Evolutionary conservation across 2,797 vertebrate species (phyloP).

Genomic region (Bradypus variegatus): DNA sequence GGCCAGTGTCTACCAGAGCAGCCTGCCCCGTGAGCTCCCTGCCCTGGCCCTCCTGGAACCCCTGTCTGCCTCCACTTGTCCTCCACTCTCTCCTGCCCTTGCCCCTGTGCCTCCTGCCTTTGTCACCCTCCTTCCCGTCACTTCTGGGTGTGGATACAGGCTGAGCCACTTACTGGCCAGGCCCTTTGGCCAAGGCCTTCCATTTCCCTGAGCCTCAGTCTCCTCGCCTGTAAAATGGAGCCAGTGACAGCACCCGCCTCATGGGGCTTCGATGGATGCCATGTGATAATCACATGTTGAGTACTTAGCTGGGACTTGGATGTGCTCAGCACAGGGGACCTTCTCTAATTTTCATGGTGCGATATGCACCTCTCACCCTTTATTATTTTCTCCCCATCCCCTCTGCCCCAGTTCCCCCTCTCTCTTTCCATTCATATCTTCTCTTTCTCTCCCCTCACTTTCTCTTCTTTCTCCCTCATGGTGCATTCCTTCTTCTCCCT

Average conservation of each 20-base stretch:
- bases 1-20: conserved; percentile 31
- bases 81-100: background rate
- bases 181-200: background rate
- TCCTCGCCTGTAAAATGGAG: background rate
- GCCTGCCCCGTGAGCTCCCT: conserved; percentile 37
- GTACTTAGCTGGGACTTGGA: background rate
- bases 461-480: background rate
- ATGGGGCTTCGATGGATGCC: background rate
- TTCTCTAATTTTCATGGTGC: background rate
- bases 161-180: background rate
- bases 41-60: background rate
- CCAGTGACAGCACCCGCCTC: background rate
- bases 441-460: background rate
- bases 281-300: background rate
- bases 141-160: background rate
- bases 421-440: background rate
- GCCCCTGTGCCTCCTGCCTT: background rate
- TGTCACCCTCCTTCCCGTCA: background rate
- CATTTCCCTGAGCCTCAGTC: background rate
- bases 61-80: background rate
- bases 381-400: background rate
- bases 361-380: background rate
- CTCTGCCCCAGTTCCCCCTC: no score
- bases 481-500: background rate
- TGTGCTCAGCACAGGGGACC: background rate